phyloP scores from a whole-genome alignment of 2,113 vertebrate genomes.

The Neofelis nebulosa region DNA sequence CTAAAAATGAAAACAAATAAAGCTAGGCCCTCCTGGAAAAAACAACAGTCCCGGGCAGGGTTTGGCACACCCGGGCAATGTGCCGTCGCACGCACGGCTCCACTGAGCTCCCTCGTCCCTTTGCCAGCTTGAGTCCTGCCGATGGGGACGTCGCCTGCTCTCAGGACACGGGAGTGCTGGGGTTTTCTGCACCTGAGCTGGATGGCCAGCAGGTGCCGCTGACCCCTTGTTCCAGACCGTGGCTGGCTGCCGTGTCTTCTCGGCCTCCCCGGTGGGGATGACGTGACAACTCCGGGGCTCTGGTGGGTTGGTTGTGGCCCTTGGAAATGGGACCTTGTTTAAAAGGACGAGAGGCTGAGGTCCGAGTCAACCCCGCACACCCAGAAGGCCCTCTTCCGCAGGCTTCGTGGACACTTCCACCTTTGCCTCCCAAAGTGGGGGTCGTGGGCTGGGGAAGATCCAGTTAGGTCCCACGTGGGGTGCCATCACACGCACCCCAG shows the following conservation, averaged over 20 bases:
- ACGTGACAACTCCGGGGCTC: accelerated
- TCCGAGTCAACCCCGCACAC: accelerated
- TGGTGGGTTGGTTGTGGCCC: accelerated
- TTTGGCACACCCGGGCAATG: not conserved
- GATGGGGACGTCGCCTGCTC: too few species aligned
- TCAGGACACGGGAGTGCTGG: accelerated
- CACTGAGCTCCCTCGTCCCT: accelerated
- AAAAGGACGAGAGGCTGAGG: not conserved
- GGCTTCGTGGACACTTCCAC: not conserved
- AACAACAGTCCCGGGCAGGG: not conserved
- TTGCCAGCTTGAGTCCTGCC: not conserved
- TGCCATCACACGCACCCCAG: accelerated
- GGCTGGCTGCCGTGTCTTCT: accelerated
- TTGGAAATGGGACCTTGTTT: too few species aligned
- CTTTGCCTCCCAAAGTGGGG: too few species aligned
- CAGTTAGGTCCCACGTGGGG: accelerated
- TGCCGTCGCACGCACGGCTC: accelerated
- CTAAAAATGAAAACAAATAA: conserved; percentile 61
- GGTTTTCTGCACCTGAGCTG: not conserved
- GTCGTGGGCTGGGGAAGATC: accelerated
- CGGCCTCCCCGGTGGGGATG: accelerated
- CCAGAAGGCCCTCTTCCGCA: accelerated
- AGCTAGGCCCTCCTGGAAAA: conserved; percentile 41
- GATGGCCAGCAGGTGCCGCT: accelerated
- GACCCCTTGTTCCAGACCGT: accelerated